Evolutionary conservation across 2,113 vertebrate genomes (phyloP).

Genomic region (Trematomus loennbergii): DNA sequence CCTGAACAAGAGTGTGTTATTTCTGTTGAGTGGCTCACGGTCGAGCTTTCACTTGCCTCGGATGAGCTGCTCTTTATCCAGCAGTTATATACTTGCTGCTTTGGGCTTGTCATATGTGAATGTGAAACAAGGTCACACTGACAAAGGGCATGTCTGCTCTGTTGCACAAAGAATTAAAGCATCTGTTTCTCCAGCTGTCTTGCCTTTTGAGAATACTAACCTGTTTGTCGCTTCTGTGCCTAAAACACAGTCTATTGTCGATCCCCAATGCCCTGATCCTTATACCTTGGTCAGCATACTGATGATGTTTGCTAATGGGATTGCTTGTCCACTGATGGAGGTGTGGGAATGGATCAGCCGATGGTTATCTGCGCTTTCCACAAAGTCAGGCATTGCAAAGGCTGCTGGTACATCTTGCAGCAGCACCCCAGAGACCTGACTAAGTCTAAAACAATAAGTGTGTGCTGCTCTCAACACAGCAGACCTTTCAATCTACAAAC

Average conservation of each 20-base stretch:
- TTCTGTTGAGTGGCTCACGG: background rate
- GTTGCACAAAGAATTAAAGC: slow-evolving; percentile 37
- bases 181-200: slow-evolving; percentile 35
- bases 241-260: slow-evolving; percentile 17
- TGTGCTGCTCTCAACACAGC: slow-evolving; percentile 28
- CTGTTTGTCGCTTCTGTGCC: slow-evolving; percentile 35
- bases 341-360: slow-evolving; percentile 46
- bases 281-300: slow-evolving; percentile 31
- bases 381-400: background rate
- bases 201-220: slow-evolving; percentile 41
- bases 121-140: slow-evolving; percentile 46
- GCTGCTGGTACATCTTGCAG: slow-evolving; percentile 40
- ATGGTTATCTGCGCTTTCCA: slow-evolving; percentile 56
- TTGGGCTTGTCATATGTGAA: slow-evolving; percentile 6
- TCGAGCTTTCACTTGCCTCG: background rate
- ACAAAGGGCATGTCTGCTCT: slow-evolving; percentile 44
- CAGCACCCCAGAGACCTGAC: slow-evolving; percentile 44
- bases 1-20: background rate
- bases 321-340: slow-evolving; percentile 25
- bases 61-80: slow-evolving; percentile 12
- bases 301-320: slow-evolving; percentile 54
- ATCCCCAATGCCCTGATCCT: slow-evolving; percentile 24
- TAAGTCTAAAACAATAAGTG: slow-evolving; percentile 46
- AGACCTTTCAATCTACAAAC: slow-evolving; percentile 50
- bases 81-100: slow-evolving; percentile 11